phyloP scores from a whole-genome alignment of 2,888 invertebrate genomes.

The Napeogenes inachia region DNA sequence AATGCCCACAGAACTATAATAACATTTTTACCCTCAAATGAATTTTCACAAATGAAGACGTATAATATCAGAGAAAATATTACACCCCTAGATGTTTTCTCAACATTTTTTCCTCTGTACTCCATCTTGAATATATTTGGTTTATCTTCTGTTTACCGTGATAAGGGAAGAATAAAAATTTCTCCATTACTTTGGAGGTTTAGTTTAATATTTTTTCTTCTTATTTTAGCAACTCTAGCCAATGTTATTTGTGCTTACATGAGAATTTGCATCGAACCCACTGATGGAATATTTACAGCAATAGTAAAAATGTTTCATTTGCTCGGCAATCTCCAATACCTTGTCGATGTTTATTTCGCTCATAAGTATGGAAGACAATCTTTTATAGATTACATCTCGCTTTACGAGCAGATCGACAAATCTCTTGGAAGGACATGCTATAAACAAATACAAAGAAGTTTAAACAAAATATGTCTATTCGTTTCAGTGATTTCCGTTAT shows the following conservation, averaged over 20 bases:
- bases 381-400: constrained; percentile 13
- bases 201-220: constrained; percentile 5
- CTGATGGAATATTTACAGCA: constrained; percentile 1
- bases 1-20: too few species aligned
- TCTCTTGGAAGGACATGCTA: constrained; percentile 12
- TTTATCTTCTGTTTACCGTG: background rate
- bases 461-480: constrained; percentile 9
- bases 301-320: constrained; percentile 9
- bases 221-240: constrained; percentile 2
- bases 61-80: background rate
- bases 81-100: background rate
- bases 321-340: constrained; percentile 7
- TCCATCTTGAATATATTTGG: constrained; percentile 1
- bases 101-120: constrained; percentile 1
- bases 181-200: constrained; percentile 13
- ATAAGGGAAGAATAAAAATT: constrained; percentile 10
- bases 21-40: too few species aligned
- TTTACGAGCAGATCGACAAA: constrained; percentile 16
- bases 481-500: constrained; percentile 10
- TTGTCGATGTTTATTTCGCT: constrained; percentile 10
- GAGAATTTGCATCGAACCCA: background rate
- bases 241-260: constrained; percentile 8
- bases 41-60: background rate
- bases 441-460: constrained; percentile 6
- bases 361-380: constrained; percentile 10